phyloP scores from a whole-genome alignment of 2,797 vertebrate genomes.

The Gambelia wislizenii region DNA sequence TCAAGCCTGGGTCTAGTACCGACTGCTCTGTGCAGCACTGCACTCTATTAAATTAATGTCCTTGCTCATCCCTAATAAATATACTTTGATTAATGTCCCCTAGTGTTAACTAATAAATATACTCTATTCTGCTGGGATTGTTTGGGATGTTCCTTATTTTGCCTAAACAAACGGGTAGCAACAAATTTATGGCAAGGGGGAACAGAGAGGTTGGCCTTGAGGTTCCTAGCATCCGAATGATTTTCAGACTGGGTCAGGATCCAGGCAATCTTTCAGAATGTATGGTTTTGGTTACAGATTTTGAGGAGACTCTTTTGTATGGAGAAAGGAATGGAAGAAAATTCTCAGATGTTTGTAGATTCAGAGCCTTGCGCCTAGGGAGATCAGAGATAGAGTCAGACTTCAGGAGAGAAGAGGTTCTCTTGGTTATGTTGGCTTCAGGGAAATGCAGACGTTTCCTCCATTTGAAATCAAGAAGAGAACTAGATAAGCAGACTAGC shows the following conservation, averaged over 20 bases:
- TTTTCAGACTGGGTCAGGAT: constrained; percentile 12
- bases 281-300: not conserved
- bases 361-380: not conserved
- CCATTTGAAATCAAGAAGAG: not conserved
- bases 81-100: constrained; percentile 26
- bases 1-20: not conserved
- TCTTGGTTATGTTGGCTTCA: not conserved
- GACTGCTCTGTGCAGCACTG: not conserved
- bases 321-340: too few relatives aligned
- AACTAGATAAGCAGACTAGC: not conserved
- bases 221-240: not conserved
- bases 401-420: not conserved
- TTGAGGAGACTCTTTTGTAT: not conserved
- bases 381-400: not conserved
- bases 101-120: constrained; percentile 33
- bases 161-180: not conserved
- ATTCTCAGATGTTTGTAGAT: not conserved
- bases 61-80: constrained; percentile 23
- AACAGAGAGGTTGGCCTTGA: not conserved
- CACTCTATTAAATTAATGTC: constrained; percentile 28
- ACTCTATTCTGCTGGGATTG: constrained; percentile 15
- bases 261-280: not conserved
- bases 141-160: constrained; percentile 16
- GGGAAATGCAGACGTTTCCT: not conserved
- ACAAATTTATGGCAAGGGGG: constrained; percentile 1